A percentile compares a stretch with the other conserved stretches of the same genome.
These are phyloP conservation scores for Catamblyrhynchus diadema DNA, from an alignment of 2,797 vertebrate species.

Conservation along the genomic window DNA sequence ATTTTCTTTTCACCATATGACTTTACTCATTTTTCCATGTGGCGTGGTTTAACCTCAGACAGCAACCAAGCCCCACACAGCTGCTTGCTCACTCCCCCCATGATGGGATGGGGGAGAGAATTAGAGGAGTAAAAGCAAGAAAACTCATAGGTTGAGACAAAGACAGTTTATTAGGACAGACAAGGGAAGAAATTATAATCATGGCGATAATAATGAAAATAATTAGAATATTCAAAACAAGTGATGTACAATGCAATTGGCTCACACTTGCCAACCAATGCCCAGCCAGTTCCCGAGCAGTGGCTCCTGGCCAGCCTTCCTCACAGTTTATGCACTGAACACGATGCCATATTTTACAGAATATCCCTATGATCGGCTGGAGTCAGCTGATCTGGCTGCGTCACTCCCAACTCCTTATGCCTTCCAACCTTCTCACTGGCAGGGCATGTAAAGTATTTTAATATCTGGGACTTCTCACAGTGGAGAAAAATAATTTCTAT, in stretches of 20 bases:
- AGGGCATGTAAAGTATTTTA: not conserved
- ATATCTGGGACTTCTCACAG: not conserved
- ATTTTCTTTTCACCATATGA: conserved; percentile 27
- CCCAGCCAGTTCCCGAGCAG: not conserved
- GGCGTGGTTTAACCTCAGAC: not conserved
- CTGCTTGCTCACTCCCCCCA: not conserved
- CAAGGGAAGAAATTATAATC: not conserved
- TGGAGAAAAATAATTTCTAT: not conserved
- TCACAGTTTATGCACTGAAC: not conserved
- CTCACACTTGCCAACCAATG: not conserved
- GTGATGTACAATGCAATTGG: not conserved
- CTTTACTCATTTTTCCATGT: conserved; percentile 13
- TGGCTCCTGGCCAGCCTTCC: not conserved
- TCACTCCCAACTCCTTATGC: not conserved
- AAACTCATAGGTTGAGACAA: not conserved
- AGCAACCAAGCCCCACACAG: not conserved
- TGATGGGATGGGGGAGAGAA: not conserved
- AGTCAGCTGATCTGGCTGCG: not conserved
- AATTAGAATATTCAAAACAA: not conserved
- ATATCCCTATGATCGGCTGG: not conserved
- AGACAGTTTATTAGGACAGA: not conserved
- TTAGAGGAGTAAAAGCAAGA: not conserved
- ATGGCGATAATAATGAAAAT: not conserved
- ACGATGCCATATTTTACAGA: not conserved
- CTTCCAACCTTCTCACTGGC: not conserved